Conservation (phyloP, 1,140 invertebrate genomes). For the Solenopsis invicta region DNA sequence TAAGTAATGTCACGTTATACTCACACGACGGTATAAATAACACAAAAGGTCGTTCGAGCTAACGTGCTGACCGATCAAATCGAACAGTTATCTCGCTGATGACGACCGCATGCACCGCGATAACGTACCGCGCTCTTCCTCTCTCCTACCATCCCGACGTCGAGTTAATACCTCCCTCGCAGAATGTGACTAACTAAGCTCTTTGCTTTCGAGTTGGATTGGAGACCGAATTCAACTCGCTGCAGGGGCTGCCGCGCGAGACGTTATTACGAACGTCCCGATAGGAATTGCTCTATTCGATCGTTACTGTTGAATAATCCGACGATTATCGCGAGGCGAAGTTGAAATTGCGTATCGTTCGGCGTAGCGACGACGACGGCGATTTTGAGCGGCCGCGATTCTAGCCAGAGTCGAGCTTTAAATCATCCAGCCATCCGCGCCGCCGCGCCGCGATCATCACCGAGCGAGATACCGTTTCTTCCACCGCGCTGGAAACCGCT, state of each 20-base stretch:
- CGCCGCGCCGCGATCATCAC: background rate
- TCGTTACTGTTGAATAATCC: slow-evolving; percentile 49
- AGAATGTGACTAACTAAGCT: slow-evolving; percentile 62
- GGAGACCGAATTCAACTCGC: slow-evolving; percentile 46
- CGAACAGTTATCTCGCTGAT: background rate
- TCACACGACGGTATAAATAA: background rate
- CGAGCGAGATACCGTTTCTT: background rate
- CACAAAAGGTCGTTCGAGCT: background rate
- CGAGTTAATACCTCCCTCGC: slow-evolving; percentile 40
- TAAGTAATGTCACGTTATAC: background rate
- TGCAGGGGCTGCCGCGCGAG: background rate
- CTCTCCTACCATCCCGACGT: background rate
- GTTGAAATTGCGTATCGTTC: slow-evolving; percentile 24
- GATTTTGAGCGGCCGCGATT: slow-evolving; percentile 33
- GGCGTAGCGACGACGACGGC: background rate
- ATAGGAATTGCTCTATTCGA: slow-evolving; percentile 50
- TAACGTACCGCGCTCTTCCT: slow-evolving; percentile 6
- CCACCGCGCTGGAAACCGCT: background rate
- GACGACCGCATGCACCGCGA: slow-evolving; percentile 20
- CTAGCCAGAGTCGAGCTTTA: slow-evolving; percentile 21
- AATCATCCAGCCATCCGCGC: slow-evolving; percentile 32
- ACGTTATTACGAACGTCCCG: slow-evolving; percentile 35
- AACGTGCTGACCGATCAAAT: slow-evolving; percentile 34
- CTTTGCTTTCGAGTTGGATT: slow-evolving; percentile 58
- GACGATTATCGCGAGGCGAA: slow-evolving; percentile 36